Base-by-base conservation (phyloP, 1,140 invertebrate species). In the Drosophila insularis region DNA sequence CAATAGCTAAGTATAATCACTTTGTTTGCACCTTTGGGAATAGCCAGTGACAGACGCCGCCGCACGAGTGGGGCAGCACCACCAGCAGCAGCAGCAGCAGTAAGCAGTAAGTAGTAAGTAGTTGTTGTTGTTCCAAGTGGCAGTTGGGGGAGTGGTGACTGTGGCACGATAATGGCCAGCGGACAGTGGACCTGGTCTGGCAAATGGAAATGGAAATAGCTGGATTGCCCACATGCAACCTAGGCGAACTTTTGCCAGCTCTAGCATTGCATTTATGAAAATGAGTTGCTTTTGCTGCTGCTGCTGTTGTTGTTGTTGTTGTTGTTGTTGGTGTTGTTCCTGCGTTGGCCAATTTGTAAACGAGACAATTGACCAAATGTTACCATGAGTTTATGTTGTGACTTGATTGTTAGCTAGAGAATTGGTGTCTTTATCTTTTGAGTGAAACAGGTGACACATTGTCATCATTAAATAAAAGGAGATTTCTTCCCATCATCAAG, bases 1-100 rank as follows among this genome's bases (percentile, higher is more conserved):
- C 80, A 89, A 89, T 89, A 79, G 84, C 70, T 78, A 89, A 89
- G 84, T 89, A 89, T 89, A 89, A 89, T 89, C 84, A 89, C 84
- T 89, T 89, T 89, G 84, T 89, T 89, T 89, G 85, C 85, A 89
- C 84, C 84, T 89, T 75, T 89, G 84, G 84, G 84, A 89, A 89
- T 89, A 80, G 55, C 60, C 84, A 84, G 84, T 84, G 84, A 87
- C 84, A 89, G 84, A 89, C 84, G 70, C 77, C 75, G 68, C 74
- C 71, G 74, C 71, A 74, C 67, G 67, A 78, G 63, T 67, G 71
- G 71, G 71, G 62, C 55, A 58, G 7, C 55, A 37, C 14, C 19
- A 56, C 27, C 27, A 31, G 19, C 50, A 53, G 8, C 53, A 55
- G 5, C 46, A 55, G 53, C 23, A 53, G n/a, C 27, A 56, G 27